Evolutionary conservation across 2,113 vertebrate species (phyloP).

Genomic region (Misgurnus anguillicaudatus): DNA sequence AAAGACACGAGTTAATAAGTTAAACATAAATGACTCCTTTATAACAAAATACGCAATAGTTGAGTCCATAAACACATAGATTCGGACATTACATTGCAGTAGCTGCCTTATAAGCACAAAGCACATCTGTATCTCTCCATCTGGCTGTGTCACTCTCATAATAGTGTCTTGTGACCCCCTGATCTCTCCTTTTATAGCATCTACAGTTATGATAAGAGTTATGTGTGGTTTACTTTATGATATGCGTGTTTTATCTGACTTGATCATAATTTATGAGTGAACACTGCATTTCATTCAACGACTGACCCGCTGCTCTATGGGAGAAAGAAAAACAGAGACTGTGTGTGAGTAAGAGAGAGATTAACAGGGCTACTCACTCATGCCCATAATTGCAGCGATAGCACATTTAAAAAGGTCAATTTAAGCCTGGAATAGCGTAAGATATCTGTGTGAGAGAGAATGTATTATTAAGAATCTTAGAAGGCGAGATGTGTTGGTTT

Average conservation of each 20-base stretch:
- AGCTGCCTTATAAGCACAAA: background rate
- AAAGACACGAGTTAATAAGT: no score
- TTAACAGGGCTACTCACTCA: slow-evolving; percentile 30
- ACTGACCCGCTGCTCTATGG: background rate
- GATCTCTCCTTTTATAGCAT: background rate
- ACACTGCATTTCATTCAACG: background rate
- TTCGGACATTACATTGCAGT: background rate
- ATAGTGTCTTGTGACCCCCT: background rate
- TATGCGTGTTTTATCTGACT: slow-evolving; percentile 4
- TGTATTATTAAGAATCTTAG: slow-evolving; percentile 37
- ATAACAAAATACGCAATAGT: no score
- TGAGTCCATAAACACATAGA: background rate
- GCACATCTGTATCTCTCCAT: slow-evolving; percentile 1
- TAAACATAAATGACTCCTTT: no score
- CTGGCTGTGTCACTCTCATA: background rate
- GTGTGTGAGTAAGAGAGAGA: slow-evolving; percentile 16
- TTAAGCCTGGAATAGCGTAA: slow-evolving; percentile 20
- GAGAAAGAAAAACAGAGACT: slow-evolving; percentile 14
- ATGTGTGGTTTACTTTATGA: background rate
- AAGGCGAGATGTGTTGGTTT: slow-evolving; percentile 24
- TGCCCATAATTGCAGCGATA: slow-evolving; percentile 42
- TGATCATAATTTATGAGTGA: slow-evolving; percentile 2
- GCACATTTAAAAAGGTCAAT: slow-evolving; percentile 40
- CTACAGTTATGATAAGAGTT: background rate
- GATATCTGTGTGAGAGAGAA: slow-evolving; percentile 27